These are phyloP conservation scores for Balanococcus diminutus DNA, from an alignment of 2,888 invertebrate species.

Conservation along the genomic window DNA sequence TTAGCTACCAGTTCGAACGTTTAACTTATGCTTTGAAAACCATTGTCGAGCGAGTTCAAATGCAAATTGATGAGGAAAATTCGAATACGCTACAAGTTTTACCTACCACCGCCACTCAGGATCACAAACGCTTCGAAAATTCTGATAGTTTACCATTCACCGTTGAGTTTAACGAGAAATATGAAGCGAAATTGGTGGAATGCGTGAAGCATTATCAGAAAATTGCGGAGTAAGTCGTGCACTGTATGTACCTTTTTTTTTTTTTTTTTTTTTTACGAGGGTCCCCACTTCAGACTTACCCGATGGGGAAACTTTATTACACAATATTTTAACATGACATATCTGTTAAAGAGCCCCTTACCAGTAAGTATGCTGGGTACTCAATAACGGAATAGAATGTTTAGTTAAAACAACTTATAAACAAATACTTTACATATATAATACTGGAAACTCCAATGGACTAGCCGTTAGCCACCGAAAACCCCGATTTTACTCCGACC, in stretches of 20 bases:
- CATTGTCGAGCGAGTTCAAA: not conserved
- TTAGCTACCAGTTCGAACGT: slow-evolving; percentile 35
- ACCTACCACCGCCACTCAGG: not conserved
- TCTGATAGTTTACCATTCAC: not conserved
- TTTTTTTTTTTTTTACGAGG: too few relatives aligned
- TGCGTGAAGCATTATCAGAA: slow-evolving; percentile 2
- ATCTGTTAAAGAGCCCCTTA: too few relatives aligned
- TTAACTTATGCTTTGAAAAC: slow-evolving; percentile 2
- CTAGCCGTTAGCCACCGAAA: too few relatives aligned
- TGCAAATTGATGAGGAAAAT: not conserved
- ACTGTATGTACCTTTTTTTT: not conserved
- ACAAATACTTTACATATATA: too few relatives aligned
- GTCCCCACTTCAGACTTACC: too few relatives aligned
- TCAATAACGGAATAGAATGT: too few relatives aligned
- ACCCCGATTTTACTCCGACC: too few relatives aligned
- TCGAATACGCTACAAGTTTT: not conserved
- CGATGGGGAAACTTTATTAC: too few relatives aligned
- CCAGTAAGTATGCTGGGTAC: too few relatives aligned
- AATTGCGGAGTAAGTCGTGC: not conserved
- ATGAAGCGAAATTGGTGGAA: not conserved
- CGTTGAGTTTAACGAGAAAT: not conserved
- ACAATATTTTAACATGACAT: too few relatives aligned
- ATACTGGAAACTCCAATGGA: too few relatives aligned
- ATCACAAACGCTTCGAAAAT: not conserved
- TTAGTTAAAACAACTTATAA: too few relatives aligned